phyloP scores from a whole-genome alignment of 1,140 invertebrate genomes.

The Penaeus chinensis region DNA sequence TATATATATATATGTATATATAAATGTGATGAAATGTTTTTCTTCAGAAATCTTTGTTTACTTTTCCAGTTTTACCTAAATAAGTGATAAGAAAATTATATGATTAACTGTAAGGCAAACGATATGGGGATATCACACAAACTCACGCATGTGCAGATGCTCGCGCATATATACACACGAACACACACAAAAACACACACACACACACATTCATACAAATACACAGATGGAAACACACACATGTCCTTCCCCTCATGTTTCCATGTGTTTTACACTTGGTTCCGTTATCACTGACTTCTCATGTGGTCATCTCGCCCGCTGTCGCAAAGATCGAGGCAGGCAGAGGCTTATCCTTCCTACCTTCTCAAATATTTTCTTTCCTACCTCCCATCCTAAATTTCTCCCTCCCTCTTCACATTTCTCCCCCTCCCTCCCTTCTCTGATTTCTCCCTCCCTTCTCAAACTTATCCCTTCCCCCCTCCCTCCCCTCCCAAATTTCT shows the following conservation, averaged over 20 bases:
- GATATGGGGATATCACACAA: not conserved
- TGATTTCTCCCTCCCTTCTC: too few relatives aligned
- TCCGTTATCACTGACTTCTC: too few relatives aligned
- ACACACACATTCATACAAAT: conserved; percentile 17
- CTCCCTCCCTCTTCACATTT: too few relatives aligned
- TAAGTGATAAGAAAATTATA: not conserved
- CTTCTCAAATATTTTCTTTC: too few relatives aligned
- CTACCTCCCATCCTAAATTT: too few relatives aligned
- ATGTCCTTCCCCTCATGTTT: not conserved
- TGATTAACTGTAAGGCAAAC: not conserved
- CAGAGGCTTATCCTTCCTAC: too few relatives aligned
- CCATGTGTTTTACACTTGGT: too few relatives aligned
- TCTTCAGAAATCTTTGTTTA: not conserved
- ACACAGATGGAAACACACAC: not conserved
- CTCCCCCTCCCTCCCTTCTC: too few relatives aligned
- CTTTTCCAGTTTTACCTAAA: not conserved
- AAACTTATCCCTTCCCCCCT: too few relatives aligned
- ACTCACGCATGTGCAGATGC: conserved; percentile 13
- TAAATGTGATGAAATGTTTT: not conserved
- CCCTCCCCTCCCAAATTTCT: too few relatives aligned
- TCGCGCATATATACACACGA: conserved; percentile 7
- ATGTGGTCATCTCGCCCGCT: too few relatives aligned
- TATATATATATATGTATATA: conserved; percentile 28
- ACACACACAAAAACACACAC: conserved; percentile 15
- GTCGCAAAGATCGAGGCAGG: too few relatives aligned